Conservation (phyloP, 2,797 vertebrate genomes). For the Sebastes oblongus region DNA sequence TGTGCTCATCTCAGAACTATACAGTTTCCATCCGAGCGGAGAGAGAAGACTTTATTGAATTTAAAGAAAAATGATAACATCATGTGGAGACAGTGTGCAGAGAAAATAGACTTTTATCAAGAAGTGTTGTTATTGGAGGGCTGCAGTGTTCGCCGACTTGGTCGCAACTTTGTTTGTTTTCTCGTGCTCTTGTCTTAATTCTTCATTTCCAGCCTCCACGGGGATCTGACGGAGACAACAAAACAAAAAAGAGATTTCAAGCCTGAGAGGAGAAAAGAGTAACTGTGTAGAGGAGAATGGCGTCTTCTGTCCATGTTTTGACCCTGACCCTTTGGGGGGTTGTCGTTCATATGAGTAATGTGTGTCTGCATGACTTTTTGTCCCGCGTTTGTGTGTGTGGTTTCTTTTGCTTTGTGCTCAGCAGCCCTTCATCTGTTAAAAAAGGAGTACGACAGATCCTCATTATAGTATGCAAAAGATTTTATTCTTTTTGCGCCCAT, state of each 20-base stretch:
- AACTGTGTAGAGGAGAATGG: slow-evolving; percentile 3
- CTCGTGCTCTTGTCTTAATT: slow-evolving; percentile 68
- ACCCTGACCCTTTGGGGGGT: slow-evolving; percentile 13
- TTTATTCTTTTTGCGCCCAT: background rate
- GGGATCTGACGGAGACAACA: slow-evolving; percentile 56
- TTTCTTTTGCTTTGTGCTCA: background rate
- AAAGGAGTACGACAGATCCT: background rate
- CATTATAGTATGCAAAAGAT: background rate
- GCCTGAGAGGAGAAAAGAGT: slow-evolving; percentile 27
- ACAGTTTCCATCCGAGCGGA: slow-evolving; percentile 55
- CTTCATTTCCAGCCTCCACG: slow-evolving; percentile 71
- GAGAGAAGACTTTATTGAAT: slow-evolving; percentile 72
- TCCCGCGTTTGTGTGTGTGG: background rate
- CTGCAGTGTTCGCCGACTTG: slow-evolving; percentile 57
- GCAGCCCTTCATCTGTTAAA: background rate
- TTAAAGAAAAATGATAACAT: slow-evolving; percentile 77
- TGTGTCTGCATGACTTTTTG: background rate
- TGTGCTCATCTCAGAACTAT: slow-evolving; percentile 60
- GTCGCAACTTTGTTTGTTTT: slow-evolving; percentile 68
- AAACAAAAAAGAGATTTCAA: slow-evolving; percentile 41
- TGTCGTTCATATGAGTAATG: slow-evolving; percentile 7
- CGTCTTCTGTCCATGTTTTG: slow-evolving; percentile 21
- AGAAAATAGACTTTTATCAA: slow-evolving; percentile 80
- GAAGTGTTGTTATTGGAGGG: slow-evolving; percentile 78
- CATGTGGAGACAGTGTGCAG: slow-evolving; percentile 66